Evolutionary conservation across 2,797 vertebrate species (phyloP).

Genomic region (Takifugu ocellatus): DNA sequence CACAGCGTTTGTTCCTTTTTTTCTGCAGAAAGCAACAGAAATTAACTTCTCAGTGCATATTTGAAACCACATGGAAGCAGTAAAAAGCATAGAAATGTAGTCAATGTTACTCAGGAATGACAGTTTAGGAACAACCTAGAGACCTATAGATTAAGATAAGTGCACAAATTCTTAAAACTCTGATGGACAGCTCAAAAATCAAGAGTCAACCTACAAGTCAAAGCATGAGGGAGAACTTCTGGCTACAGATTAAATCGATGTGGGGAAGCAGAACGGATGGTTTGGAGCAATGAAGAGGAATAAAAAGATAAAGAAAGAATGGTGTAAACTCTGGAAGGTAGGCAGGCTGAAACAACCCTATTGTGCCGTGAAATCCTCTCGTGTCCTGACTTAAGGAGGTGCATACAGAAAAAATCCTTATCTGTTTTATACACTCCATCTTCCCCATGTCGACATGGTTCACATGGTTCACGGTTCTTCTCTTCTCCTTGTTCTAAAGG

Average conservation of each 20-base stretch:
- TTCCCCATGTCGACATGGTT: slow-evolving; percentile 12
- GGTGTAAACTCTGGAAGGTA: slow-evolving; percentile 43
- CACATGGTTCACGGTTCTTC: slow-evolving; percentile 24
- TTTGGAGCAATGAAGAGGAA: slow-evolving; percentile 32
- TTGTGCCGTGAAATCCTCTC: slow-evolving; percentile 40
- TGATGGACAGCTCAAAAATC: too few relatives aligned
- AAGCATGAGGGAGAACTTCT: slow-evolving; percentile 12
- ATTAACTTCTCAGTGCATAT: background rate
- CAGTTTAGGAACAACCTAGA: too few relatives aligned
- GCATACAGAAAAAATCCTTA: slow-evolving; percentile 17
- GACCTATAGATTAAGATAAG: too few relatives aligned
- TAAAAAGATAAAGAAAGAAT: slow-evolving; percentile 52
- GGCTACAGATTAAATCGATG: slow-evolving; percentile 21
- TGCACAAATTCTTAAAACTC: too few relatives aligned
- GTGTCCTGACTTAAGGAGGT: slow-evolving; percentile 26
- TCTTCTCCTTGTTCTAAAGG: slow-evolving; percentile 24
- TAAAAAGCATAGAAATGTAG: too few relatives aligned
- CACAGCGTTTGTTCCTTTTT: too few relatives aligned
- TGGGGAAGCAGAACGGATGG: slow-evolving; percentile 5
- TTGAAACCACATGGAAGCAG: too few relatives aligned
- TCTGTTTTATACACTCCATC: slow-evolving; percentile 18
- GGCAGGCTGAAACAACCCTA: slow-evolving; percentile 44
- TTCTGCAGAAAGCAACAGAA: background rate
- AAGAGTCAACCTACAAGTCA: slow-evolving; percentile 2
- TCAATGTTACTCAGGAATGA: too few relatives aligned